Percentiles rank a stretch among this genome's conserved stretches.
These are phyloP conservation scores for Halocynthia roretzi DNA, from an alignment of 23 tunicate species.

Conservation along the genomic window DNA sequence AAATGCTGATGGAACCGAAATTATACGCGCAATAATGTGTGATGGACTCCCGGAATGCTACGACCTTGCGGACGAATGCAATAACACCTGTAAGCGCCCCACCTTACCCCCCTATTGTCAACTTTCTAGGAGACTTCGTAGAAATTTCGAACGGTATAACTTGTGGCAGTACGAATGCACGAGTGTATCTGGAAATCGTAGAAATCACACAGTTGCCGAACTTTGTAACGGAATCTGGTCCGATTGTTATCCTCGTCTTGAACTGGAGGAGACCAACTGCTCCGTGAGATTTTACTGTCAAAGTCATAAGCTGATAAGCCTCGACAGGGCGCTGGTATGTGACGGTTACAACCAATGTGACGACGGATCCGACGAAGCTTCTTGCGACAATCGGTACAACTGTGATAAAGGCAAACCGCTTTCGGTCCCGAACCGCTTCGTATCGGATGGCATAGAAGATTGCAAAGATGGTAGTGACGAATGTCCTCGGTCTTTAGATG, in stretches of 20 bases:
- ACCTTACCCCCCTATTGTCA: background rate
- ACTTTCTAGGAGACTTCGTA: background rate
- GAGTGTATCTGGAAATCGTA: background rate
- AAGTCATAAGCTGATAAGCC: conserved; percentile 21
- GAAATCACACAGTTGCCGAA: conserved; percentile 16
- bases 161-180: background rate
- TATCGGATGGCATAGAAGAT: conserved; percentile 42
- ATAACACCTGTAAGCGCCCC: background rate
- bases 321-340: conserved; percentile 37
- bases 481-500: conserved; percentile 23
- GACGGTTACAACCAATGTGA: conserved; percentile 45
- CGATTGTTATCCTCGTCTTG: conserved; percentile 26
- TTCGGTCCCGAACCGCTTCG: conserved; percentile 31
- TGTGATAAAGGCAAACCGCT: conserved; percentile 20
- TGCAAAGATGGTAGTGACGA: conserved; percentile 56
- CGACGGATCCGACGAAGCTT: conserved; percentile 46
- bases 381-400: conserved; percentile 9
- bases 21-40: conserved; percentile 32
- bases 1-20: conserved; percentile 37
- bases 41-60: conserved; percentile 57
- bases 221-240: conserved; percentile 52
- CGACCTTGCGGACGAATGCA: conserved; percentile 64
- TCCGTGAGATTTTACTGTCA: conserved; percentile 40
- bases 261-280: conserved; percentile 36
- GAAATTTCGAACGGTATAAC: too few relatives aligned